Evolutionary conservation across 1,140 invertebrate species (phyloP), one percentile per base, ranked within the genome.

Genomic region (Gonatopus flavifemur): DNA sequence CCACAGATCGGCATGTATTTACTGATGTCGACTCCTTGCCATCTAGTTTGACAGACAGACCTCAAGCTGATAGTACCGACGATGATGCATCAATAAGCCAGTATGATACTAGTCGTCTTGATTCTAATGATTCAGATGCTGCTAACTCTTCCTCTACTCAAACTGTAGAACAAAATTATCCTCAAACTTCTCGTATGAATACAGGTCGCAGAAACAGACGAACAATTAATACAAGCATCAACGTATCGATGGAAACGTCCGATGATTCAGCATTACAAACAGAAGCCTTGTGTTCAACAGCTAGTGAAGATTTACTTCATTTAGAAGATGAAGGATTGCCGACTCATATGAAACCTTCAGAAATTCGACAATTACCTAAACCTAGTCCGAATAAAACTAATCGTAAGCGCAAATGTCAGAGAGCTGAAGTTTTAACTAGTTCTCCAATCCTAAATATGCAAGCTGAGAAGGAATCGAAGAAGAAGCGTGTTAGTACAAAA

Each of bases 1-100:
- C 73, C 21, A 32, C 64, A 12, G 66, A 72, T 61, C 57, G 52
- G 39, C 41, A 69, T 63, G 55, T 72, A 44, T 77, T 77, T 64
- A 41, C 39, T 47, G 62, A 73, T 21, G 50, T 49, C 38, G 65
- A 71, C 49, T 41, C 18, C 30, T 7, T 35, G 13, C 30, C 48
- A 47, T 47, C 45, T 12, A 38, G 20, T 36, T 13, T 36, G n/a
- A 36, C 43, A 36, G 33, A 46, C 7, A n/a, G 31, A 3, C 32
- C 32, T 19, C 25, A 28, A 28, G 32, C 13, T 33, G n/a, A 33
- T 8, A 13, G 15, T 33, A 13, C 10, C 10, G 4, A 33, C 4
- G 15, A 4, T 9, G 7, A n/a, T 9, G 7, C 10, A 33, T 9
- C 32, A 33, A n/a, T n/a, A 28, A 28, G 12, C 25, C 36, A 37